A percentile compares a stretch with the other conserved stretches of the same genome.
Conservation (phyloP, 2,888 invertebrate genomes). For the Gryllus longicercus region DNA sequence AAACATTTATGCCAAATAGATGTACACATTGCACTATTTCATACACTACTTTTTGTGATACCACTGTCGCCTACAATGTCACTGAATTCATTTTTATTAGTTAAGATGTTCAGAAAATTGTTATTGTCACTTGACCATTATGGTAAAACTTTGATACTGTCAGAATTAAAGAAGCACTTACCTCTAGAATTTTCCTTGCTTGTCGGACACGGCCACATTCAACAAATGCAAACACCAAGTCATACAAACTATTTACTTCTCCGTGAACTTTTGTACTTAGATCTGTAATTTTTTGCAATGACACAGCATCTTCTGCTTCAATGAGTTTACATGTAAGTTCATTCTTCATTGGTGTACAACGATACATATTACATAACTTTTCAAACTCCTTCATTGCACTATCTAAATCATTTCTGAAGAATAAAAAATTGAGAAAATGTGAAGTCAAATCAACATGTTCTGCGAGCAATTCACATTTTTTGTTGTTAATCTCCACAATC, state of each 20-base stretch:
- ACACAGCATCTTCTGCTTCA: constrained; percentile 69
- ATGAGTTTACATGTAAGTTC: constrained; percentile 69
- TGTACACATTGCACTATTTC: no score
- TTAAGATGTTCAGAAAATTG: no score
- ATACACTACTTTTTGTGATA: no score
- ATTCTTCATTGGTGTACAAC: constrained; percentile 72
- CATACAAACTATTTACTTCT: constrained; percentile 78
- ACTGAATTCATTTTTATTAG: no score
- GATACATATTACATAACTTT: constrained; percentile 62
- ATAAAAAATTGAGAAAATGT: background rate
- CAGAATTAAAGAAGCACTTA: constrained; percentile 39
- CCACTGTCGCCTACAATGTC: no score
- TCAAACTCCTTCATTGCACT: constrained; percentile 70
- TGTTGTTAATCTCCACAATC: no score
- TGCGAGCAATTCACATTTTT: background rate
- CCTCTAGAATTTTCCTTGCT: constrained; percentile 76
- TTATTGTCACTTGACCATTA: no score
- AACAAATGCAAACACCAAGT: constrained; percentile 77
- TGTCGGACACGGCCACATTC: constrained; percentile 76
- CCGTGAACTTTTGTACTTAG: constrained; percentile 73
- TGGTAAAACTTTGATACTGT: constrained; percentile 23
- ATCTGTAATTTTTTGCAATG: constrained; percentile 79
- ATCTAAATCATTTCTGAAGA: constrained; percentile 59
- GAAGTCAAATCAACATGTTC: background rate
- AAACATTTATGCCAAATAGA: no score